Base-by-base conservation (phyloP, 2,113 vertebrate genomes). In the Nyctereutes procyonoides region DNA sequence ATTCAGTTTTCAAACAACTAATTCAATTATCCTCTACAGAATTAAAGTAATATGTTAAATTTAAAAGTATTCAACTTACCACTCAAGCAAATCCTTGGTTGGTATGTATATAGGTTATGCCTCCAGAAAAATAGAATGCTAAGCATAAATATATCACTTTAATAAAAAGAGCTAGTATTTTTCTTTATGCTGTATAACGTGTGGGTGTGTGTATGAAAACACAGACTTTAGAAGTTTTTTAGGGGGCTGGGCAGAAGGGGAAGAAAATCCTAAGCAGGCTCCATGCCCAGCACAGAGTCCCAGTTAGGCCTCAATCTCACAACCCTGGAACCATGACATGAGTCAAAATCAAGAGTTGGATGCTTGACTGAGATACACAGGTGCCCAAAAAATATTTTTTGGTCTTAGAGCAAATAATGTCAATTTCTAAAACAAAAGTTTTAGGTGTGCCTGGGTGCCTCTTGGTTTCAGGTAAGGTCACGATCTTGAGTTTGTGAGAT, bases 31-130 rank as follows among this genome's bases (percentile, higher is more conserved):
- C 11, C 22, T 32, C n/a, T 91, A 55, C 90, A 81, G 26, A 92
- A 71, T 19, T 67, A 32, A 88, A 90, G 19, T 88, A 32, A 77
- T 35, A 62, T 28, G 65, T 62, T 93, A 91, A 62, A 93, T 58
- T 20, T 30, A 96, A 94, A 89, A 89, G 53, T n/a, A 95, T 83
- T 92, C 55, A 91, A 55, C 11, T 87, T 71, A 92, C 3, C 20
- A 63, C 10, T 76, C 63, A 91, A 67, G 63, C 74, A 97, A 93
- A 91, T 1, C 32, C 43, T 94, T 93, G 30, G 13, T 30, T 93
- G 10, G 10, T 56, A 90, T 77, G 69, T 12, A 88, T n/a, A 69
- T 20, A 19, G 0, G 9, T 63, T 95, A 85, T 65, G 4, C 51
- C 8, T 8, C 48, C 26, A 73, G 43, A 15, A 5, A 15, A 48